These are phyloP conservation scores for Cynoglossus semilaevis DNA, from an alignment of 2,113 vertebrate genomes.

Conservation along the genomic window DNA sequence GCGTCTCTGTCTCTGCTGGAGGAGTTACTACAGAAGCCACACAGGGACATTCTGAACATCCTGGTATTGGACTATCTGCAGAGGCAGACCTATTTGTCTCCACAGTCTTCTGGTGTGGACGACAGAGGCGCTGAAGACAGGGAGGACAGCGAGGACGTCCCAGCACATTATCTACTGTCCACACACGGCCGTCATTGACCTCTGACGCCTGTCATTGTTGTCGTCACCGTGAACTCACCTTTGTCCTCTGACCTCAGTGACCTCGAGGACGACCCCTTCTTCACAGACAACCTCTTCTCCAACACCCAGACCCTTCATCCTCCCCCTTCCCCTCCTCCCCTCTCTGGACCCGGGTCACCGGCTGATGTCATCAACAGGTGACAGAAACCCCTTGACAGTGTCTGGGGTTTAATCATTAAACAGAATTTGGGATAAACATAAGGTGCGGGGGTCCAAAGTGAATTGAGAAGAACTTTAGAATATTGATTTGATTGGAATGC, in stretches of 20 bases:
- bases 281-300: slow-evolving; percentile 47
- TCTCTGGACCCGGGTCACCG: slow-evolving; percentile 20
- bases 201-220: too few species aligned
- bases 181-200: background rate
- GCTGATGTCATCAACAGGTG: slow-evolving; percentile 67
- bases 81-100: slow-evolving; percentile 71
- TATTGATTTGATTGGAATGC: background rate
- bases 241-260: slow-evolving; percentile 38
- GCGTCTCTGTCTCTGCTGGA: slow-evolving; percentile 82
- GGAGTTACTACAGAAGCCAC: slow-evolving; percentile 84
- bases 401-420: too few species aligned
- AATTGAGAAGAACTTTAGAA: background rate
- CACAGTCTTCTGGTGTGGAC: slow-evolving; percentile 35
- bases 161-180: background rate
- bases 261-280: slow-evolving; percentile 70
- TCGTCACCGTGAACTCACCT: background rate
- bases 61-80: slow-evolving; percentile 80
- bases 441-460: too few species aligned
- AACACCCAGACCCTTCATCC: slow-evolving; percentile 33
- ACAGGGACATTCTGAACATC: slow-evolving; percentile 64
- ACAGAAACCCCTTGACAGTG: too few species aligned
- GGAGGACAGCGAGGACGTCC: slow-evolving; percentile 79
- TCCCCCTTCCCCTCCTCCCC: slow-evolving; percentile 15
- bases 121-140: slow-evolving; percentile 66
- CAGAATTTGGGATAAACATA: too few species aligned